phyloP scores from a whole-genome alignment of 2,113 vertebrate species.

The Bothrops jararaca region DNA sequence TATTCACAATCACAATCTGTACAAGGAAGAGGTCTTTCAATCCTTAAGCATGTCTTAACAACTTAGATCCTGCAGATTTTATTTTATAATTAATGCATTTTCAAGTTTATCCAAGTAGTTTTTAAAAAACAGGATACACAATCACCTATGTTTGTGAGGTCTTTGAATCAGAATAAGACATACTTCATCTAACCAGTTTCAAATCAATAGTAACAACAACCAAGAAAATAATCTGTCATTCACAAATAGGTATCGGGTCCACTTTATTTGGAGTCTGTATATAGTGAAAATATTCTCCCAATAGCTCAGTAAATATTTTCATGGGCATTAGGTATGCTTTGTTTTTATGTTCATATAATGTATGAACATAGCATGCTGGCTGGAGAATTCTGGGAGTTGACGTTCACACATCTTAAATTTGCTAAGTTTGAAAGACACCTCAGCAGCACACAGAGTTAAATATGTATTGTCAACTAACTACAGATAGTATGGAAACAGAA shows the following conservation, averaged over 20 bases:
- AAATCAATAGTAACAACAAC: not conserved
- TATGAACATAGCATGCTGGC: not conserved
- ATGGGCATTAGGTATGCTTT: not conserved
- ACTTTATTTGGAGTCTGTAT: not conserved
- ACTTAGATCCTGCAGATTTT: not conserved
- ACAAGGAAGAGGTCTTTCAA: slow-evolving; percentile 31
- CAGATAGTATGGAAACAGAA: not conserved
- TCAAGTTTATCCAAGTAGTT: not conserved
- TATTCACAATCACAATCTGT: slow-evolving; percentile 33
- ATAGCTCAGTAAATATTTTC: not conserved
- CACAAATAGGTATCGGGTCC: not conserved
- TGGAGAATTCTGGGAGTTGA: not conserved
- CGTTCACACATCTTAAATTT: not conserved
- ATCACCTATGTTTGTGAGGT: not conserved
- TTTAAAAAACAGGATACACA: not conserved
- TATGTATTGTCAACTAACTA: not conserved
- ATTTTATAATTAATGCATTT: not conserved
- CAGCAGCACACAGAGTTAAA: not conserved
- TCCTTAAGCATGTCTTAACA: slow-evolving; percentile 9
- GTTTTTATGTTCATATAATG: not conserved
- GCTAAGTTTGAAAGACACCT: not conserved
- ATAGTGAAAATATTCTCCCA: not conserved
- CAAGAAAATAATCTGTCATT: not conserved
- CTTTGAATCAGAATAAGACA: not conserved
- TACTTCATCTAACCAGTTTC: slow-evolving; percentile 5